These are phyloP conservation scores for Phrynocephalus vlangalii DNA, from an alignment of 2,797 vertebrate species.

Conservation along the genomic window DNA sequence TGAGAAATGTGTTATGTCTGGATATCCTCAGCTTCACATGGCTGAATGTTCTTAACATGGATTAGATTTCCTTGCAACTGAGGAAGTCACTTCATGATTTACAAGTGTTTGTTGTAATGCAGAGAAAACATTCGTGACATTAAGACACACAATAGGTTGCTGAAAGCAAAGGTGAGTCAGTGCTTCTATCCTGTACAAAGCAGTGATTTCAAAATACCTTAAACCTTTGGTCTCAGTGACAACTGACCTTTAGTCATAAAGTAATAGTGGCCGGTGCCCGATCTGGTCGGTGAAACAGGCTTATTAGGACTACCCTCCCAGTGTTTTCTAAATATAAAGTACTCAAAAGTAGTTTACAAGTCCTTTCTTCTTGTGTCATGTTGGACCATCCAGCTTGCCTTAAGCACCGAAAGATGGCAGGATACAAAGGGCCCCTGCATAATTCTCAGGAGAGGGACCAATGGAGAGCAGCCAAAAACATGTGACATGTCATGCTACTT, in stretches of 20 bases:
- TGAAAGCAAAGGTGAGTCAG: background rate
- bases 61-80: background rate
- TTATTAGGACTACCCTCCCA: no score
- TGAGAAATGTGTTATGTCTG: background rate
- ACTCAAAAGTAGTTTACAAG: no score
- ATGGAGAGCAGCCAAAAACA: no score
- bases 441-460: no score
- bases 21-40: background rate
- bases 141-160: background rate
- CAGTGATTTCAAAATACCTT: background rate
- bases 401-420: no score
- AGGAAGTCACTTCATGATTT: accelerated
- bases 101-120: background rate
- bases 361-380: no score
- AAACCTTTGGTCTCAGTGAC: background rate
- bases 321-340: no score
- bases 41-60: accelerated
- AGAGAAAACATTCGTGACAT: background rate
- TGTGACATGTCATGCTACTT: no score
- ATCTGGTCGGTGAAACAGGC: no score
- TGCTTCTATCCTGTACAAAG: background rate
- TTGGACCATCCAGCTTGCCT: no score
- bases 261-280: no score
- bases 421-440: no score
- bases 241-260: background rate